A percentile compares a stretch with the other conserved stretches of the same genome.
These are phyloP conservation scores for Pungitius pungitius DNA, from an alignment of 2,113 vertebrate genomes.

Conservation along the genomic window DNA sequence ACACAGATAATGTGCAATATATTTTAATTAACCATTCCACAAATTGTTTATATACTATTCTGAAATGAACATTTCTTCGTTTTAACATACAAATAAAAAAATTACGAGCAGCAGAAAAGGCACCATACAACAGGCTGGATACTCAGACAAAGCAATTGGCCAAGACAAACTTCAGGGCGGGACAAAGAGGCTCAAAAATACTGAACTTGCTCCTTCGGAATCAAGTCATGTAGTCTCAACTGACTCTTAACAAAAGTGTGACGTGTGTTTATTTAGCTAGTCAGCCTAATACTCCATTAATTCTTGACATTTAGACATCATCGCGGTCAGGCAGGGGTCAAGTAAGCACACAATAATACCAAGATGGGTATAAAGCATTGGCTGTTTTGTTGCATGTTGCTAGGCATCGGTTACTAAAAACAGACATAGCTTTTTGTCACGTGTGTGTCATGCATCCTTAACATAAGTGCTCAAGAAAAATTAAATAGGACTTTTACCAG, in stretches of 20 bases:
- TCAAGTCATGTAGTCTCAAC: not conserved
- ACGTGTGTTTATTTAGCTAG: not conserved
- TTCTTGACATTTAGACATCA: not conserved
- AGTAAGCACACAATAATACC: not conserved
- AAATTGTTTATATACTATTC: not conserved
- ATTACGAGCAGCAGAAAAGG: conserved; percentile 9
- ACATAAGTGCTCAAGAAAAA: not conserved
- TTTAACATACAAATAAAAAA: fast-evolving
- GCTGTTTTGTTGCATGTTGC: not conserved
- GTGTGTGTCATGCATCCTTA: not conserved
- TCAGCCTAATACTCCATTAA: not conserved
- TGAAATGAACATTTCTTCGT: not conserved
- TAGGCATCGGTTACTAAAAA: not conserved
- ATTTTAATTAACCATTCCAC: fast-evolving
- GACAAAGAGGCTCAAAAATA: conserved; percentile 41
- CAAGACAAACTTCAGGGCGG: conserved; percentile 61
- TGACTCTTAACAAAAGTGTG: not conserved
- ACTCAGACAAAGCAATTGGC: conserved; percentile 59
- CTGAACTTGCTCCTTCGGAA: not conserved
- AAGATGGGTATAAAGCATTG: not conserved
- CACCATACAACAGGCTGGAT: conserved; percentile 22
- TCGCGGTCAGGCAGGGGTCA: not conserved
- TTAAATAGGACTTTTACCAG: not conserved
- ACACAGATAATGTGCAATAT: fast-evolving
- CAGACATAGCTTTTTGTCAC: not conserved